Percentiles rank a stretch among this genome's conserved stretches.
These are phyloP conservation scores for Alca torda DNA, from an alignment of 2,797 vertebrate species.

Conservation along the genomic window DNA sequence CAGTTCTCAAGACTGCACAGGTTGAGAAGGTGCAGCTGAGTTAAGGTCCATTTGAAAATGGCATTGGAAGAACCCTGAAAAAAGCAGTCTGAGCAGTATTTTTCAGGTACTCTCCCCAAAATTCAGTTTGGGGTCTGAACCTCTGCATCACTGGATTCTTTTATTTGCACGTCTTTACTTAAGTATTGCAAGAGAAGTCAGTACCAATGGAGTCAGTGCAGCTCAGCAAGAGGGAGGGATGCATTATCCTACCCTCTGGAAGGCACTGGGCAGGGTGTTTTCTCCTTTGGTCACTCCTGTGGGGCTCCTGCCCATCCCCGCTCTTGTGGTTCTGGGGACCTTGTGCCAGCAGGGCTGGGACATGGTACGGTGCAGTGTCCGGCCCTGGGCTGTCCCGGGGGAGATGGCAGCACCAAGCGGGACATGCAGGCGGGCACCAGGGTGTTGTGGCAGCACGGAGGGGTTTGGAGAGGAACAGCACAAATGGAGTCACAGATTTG, in stretches of 20 bases:
- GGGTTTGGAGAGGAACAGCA: background rate
- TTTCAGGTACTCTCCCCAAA: background rate
- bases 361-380: fast-evolving
- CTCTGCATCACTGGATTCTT: background rate
- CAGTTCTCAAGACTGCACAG: background rate
- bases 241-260: background rate
- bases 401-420: fast-evolving
- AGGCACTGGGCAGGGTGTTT: background rate
- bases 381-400: background rate
- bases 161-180: background rate
- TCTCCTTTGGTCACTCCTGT: background rate
- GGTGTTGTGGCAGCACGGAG: background rate
- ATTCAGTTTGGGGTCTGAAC: background rate
- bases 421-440: fast-evolving
- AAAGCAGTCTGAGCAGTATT: background rate
- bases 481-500: background rate
- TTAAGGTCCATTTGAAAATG: background rate
- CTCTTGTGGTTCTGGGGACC: background rate
- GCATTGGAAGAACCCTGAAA: background rate
- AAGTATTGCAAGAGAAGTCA: background rate
- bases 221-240: background rate
- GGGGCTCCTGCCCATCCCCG: background rate
- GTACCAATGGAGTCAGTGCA: background rate
- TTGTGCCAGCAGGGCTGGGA: background rate
- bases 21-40: background rate